Conservation (phyloP, 2,113 vertebrate species). For the Columba livia region DNA sequence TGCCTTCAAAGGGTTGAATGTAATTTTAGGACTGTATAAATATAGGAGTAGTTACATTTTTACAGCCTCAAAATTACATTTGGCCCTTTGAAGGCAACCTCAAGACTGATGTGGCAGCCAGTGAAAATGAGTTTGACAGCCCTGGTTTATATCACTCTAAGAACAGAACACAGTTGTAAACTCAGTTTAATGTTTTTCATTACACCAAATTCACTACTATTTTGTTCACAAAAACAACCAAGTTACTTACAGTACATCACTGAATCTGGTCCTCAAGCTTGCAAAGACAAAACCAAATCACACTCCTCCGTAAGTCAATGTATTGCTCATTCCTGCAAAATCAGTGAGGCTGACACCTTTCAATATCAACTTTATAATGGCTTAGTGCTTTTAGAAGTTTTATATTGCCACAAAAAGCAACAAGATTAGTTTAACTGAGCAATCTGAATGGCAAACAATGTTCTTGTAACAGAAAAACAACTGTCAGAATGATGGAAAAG, state of each 20-base stretch:
- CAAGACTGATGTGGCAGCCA: no score
- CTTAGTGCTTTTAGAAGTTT: neutral
- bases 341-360: neutral
- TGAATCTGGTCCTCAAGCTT: neutral
- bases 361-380: neutral
- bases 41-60: no score
- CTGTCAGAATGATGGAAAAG: neutral
- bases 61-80: no score
- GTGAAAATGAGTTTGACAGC: no score
- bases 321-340: neutral
- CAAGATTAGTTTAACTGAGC: neutral
- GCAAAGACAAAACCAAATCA: neutral
- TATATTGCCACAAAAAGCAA: neutral
- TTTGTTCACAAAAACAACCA: neutral
- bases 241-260: neutral
- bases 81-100: no score
- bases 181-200: neutral
- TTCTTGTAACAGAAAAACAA: neutral
- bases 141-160: neutral
- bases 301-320: neutral
- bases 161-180: slow-evolving; percentile 5
- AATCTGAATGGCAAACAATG: neutral
- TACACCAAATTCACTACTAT: neutral
- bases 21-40: no score
- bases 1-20: no score